Base-by-base conservation (phyloP, 2,797 vertebrate genomes). In the Chromis chromis region DNA sequence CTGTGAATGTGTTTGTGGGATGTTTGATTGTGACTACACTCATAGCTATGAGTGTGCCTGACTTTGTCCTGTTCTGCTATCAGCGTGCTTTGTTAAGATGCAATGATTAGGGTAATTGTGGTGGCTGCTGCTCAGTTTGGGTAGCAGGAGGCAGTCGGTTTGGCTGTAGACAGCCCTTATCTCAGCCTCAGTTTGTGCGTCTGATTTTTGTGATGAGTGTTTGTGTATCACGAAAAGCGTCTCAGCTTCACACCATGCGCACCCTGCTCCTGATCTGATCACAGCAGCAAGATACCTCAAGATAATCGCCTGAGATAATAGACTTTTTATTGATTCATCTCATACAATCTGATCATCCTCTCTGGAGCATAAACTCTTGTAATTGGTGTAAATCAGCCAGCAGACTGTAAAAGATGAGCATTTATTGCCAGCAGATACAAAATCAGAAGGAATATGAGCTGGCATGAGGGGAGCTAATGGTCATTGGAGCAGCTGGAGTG, bases 251-350 rank as follows among this genome's bases (percentile, higher is more conserved):
- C 70, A 4, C 22, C 76, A 4, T 4, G 31, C 60, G 33, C 52
- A 11, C 27, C 25, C 63, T 14, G 17, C 74, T 68, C 71, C 67
- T 42, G 70, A 85, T 86, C 75, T 39, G 79, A 87, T 82, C 72
- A 36, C 73, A 70, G 76, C 84, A 59, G 86, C 44, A 22, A 84
- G 78, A 77, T 58, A 72, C 75, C 72, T 80, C 3, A 24, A 80
- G 81, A 91, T 91, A 89, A 91, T 90, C 87, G 61, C 73, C 85
- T 9, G 48, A 82, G 86, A 91, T 92, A 94, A 94, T 93, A 79
- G 91, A 90, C 76, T 93, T 93, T 92, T 92, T 93, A 93, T 93
- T 91, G 92, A 94, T 91, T 93, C 88, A 90, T 89, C 84, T 90
- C 86, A 64, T 53, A 81, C 88, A 86, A 89, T 88, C 81, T 85